These are phyloP conservation scores for Aquatica leii DNA, from an alignment of 2,888 invertebrate species.

Conservation along the genomic window DNA sequence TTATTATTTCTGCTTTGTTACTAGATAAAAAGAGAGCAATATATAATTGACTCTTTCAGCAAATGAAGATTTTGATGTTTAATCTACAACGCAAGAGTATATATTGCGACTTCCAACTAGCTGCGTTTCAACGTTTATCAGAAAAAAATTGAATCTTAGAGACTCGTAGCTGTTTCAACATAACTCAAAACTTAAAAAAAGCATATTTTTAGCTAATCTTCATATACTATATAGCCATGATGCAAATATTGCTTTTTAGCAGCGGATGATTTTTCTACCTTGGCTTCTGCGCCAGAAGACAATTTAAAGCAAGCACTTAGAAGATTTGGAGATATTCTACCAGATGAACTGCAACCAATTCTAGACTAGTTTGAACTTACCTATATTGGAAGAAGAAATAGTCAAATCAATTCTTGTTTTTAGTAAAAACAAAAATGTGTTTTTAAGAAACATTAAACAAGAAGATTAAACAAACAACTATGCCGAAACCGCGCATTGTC, in stretches of 20 bases:
- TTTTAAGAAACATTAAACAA: background rate
- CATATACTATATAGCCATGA: too few relatives aligned
- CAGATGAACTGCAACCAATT: too few relatives aligned
- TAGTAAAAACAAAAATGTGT: too few relatives aligned
- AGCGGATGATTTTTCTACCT: background rate
- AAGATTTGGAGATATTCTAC: too few relatives aligned
- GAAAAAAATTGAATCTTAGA: background rate
- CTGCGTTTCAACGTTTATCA: too few relatives aligned
- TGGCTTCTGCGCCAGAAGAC: background rate
- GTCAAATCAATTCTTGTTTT: background rate
- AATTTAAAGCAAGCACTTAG: background rate
- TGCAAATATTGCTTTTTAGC: background rate
- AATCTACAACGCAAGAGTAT: background rate
- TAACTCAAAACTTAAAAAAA: too few relatives aligned
- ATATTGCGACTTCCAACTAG: background rate
- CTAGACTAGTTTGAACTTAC: too few relatives aligned
- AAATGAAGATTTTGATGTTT: background rate
- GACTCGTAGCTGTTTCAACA: background rate
- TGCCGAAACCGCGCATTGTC: background rate
- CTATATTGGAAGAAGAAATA: background rate
- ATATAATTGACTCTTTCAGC: conserved; percentile 1
- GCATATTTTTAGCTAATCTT: background rate
- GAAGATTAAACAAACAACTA: background rate
- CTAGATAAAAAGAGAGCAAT: background rate
- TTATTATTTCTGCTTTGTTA: background rate